A percentile compares a stretch with the other conserved stretches of the same genome.
Conservation (phyloP, 2,888 invertebrate genomes). For the Cheiracanthium punctorium region DNA sequence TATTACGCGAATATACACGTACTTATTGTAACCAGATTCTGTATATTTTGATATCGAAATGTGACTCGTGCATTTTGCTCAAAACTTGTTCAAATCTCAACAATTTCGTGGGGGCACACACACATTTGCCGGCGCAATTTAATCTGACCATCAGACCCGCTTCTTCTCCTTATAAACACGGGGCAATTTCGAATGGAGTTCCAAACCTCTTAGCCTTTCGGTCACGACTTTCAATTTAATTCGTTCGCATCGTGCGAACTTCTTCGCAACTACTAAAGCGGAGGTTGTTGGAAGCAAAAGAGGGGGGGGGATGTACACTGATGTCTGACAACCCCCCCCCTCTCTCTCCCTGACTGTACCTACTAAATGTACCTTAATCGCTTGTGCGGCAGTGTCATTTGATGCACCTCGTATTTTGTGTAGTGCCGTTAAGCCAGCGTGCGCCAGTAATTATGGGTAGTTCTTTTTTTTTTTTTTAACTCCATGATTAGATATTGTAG, state of each 20-base stretch:
- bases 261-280: constrained; percentile 32
- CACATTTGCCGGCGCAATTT: too few relatives aligned
- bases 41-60: too few relatives aligned
- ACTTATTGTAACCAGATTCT: too few relatives aligned
- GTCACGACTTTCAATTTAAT: constrained; percentile 62
- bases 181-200: neutral
- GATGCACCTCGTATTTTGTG: neutral
- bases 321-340: neutral
- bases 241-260: constrained; percentile 35
- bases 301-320: too few relatives aligned
- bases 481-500: constrained; percentile 40
- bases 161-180: neutral
- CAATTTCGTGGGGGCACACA: too few relatives aligned
- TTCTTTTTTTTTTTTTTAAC: too few relatives aligned
- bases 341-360: neutral
- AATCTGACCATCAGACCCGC: too few relatives aligned
- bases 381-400: neutral
- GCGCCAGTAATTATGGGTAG: constrained; percentile 46
- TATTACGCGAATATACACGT: too few relatives aligned
- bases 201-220: neutral
- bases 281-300: neutral
- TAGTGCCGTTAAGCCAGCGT: constrained; percentile 28
- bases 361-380: neutral
- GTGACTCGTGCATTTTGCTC: too few relatives aligned
- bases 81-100: too few relatives aligned